Evolutionary conservation across 2,888 invertebrate genomes (phyloP).

Genomic region (Mylabris sibirica): DNA sequence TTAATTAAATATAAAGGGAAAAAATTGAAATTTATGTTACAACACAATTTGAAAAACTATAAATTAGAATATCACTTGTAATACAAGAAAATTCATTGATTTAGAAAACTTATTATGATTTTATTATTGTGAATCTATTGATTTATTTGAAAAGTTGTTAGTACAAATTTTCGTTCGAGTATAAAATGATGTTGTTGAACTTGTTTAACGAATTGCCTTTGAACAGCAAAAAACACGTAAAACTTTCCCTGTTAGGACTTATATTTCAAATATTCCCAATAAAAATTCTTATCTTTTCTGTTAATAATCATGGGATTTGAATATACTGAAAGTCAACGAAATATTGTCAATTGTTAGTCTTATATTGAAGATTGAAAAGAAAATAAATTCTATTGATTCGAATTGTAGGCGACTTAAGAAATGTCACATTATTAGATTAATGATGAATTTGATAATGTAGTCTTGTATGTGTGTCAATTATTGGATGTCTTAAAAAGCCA

Average conservation of each 20-base stretch:
- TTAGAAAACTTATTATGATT: not conserved
- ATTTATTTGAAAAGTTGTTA: constrained; percentile 6
- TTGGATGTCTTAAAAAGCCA: too few species aligned
- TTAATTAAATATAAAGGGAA: too few species aligned
- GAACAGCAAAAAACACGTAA: constrained; percentile 9
- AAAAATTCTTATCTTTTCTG: constrained; percentile 6
- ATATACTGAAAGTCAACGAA: not conserved
- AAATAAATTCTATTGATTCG: not conserved
- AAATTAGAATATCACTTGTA: not conserved
- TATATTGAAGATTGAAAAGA: not conserved
- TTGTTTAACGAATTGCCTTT: constrained; percentile 15
- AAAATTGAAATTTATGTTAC: too few species aligned
- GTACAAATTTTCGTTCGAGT: not conserved
- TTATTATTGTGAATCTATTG: not conserved
- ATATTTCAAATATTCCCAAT: constrained; percentile 3
- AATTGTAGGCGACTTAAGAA: too few species aligned
- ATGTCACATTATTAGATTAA: too few species aligned
- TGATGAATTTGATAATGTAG: not conserved
- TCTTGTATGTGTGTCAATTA: too few species aligned
- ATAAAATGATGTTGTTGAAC: constrained; percentile 5
- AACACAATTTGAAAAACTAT: not conserved
- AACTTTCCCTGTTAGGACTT: not conserved
- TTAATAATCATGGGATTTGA: constrained; percentile 8
- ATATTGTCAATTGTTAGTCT: not conserved
- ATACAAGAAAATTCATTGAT: not conserved